phyloP scores from a whole-genome alignment of 1,140 invertebrate species.

The Leucophenga varia region DNA sequence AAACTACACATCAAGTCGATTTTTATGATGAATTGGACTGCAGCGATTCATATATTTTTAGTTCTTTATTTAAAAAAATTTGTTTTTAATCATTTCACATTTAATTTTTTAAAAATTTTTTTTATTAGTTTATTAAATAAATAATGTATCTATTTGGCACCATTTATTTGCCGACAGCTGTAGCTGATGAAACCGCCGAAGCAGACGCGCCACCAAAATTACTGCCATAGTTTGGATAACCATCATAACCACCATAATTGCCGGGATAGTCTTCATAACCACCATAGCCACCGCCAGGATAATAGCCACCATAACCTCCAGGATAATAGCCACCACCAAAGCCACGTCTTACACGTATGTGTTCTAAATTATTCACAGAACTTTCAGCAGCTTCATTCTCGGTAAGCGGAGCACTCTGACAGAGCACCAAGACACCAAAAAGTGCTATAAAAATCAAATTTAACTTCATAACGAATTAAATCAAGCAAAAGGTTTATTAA shows the following conservation, averaged over 20 bases:
- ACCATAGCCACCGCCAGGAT: constrained; percentile 7
- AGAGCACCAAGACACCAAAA: neutral
- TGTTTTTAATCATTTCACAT: no score
- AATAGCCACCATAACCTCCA: constrained; percentile 19
- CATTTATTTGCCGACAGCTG: constrained; percentile 23
- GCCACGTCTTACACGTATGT: constrained; percentile 15
- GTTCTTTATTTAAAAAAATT: no score
- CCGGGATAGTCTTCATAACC: constrained; percentile 3
- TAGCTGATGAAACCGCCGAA: constrained; percentile 24
- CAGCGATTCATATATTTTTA: no score
- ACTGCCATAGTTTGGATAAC: constrained; percentile 10
- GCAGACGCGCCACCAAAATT: constrained; percentile 23
- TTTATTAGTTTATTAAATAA: no score
- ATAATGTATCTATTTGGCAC: no score
- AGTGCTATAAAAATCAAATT: neutral
- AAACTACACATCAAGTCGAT: no score
- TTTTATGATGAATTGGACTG: no score
- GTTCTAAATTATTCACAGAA: neutral
- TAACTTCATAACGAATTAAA: neutral
- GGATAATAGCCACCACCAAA: constrained; percentile 18
- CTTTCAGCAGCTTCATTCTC: neutral
- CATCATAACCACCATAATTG: constrained; percentile 4
- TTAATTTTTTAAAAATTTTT: no score
- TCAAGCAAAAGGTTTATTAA: neutral
- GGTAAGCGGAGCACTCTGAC: neutral